Base-by-base conservation (phyloP, 2,797 vertebrate genomes). In the Acrossocheilus wenchowensis region DNA sequence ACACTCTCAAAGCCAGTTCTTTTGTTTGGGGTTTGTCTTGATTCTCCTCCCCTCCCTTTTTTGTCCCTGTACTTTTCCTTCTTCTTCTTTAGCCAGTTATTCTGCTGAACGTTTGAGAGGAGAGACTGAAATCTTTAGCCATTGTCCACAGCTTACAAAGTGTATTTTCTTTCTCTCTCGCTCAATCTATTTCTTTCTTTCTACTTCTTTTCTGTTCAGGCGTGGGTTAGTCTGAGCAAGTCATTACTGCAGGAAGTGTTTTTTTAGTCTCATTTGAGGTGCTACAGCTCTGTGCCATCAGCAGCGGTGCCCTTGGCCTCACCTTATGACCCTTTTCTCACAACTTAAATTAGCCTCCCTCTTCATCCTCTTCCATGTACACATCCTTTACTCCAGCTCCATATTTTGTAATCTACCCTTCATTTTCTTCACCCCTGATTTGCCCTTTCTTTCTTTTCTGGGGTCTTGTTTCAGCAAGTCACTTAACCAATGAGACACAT, bases 311-410 rank as follows among this genome's bases (percentile, higher is more conserved):
- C 41, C 60, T 79, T 74, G 60, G 86, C 73, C 75, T 85, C 84
- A 82, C 66, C 88, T 69, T 52, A 54, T 54, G 71, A 86, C 62
- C 81, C 64, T 83, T 52, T 82, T 83, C 81, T 86, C 77, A 74
- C 84, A 69, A 78, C 84, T 82, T 78, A 89, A 84, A 85, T 79
- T 81, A 83, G 88, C 82, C 79, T 82, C 36, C 85, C 69, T 84
- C 64, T 57, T 64, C 41, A 23, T 43, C 81, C 45, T 66, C 66
- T 52, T 60, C 66, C 66, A 64, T 62, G 9, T 52, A 30, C 66
- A 39, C 34, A 7, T 83, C 17, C 34, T 73, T 78, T 73, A 57
- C 26, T 73, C 45, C 45, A 80, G 82, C 50, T 57, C 41, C 34
- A 43, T 74, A 82, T 73, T 39, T 73, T 74, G 43, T 62, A 39